Conservation (phyloP, 2,888 invertebrate genomes). For the Pristionchus fissidentatus region DNA sequence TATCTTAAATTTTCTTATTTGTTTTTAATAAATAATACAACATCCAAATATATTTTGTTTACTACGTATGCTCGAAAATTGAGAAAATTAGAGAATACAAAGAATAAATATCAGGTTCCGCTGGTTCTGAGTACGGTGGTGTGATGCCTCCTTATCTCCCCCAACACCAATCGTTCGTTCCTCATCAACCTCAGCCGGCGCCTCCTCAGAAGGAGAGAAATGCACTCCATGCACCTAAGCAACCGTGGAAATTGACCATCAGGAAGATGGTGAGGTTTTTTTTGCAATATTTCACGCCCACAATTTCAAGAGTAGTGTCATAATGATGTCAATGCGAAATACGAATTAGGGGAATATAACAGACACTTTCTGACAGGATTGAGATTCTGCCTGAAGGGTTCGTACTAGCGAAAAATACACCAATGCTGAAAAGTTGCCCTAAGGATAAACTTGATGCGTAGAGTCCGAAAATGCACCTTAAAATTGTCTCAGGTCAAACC, state of each 20-base stretch:
- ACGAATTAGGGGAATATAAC: too few relatives aligned
- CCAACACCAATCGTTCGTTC: background rate
- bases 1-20: background rate
- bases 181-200: background rate
- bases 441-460: too few relatives aligned
- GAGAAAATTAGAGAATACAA: background rate
- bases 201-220: slow-evolving; percentile 32
- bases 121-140: background rate
- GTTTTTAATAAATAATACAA: too few relatives aligned
- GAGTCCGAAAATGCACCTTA: too few relatives aligned
- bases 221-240: slow-evolving; percentile 49
- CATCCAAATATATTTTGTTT: too few relatives aligned
- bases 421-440: too few relatives aligned
- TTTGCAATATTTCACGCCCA: background rate
- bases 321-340: too few relatives aligned
- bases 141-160: background rate
- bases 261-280: slow-evolving; percentile 59
- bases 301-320: too few relatives aligned
- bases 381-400: too few relatives aligned
- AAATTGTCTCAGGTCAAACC: too few relatives aligned
- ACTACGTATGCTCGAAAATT: background rate
- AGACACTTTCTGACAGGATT: too few relatives aligned
- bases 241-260: slow-evolving; percentile 65
- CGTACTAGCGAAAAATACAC: too few relatives aligned
- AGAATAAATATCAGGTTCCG: background rate